phyloP scores from a whole-genome alignment of 2,797 vertebrate species.

The Darevskia mixta region DNA sequence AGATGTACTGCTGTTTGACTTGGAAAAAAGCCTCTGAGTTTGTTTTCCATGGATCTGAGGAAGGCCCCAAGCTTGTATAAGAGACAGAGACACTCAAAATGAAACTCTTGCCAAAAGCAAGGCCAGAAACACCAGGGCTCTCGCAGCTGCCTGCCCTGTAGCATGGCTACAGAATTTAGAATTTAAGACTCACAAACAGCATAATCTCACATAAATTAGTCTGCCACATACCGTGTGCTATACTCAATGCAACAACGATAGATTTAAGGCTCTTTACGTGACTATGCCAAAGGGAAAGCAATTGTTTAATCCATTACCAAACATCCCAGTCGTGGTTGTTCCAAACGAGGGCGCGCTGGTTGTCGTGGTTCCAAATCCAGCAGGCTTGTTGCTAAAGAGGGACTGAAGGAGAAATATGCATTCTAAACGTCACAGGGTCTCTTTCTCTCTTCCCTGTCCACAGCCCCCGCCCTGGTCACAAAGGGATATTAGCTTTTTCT shows the following conservation, averaged over 20 bases:
- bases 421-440: not conserved
- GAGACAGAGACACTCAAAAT: not conserved
- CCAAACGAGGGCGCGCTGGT: slow-evolving; percentile 95
- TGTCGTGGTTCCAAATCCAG: slow-evolving; percentile 92
- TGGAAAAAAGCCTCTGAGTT: not conserved
- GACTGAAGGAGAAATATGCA: slow-evolving; percentile 73
- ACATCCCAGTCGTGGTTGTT: slow-evolving; percentile 87
- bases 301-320: slow-evolving; percentile 87
- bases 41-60: not conserved
- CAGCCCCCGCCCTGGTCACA: not conserved
- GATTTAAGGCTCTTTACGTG: slow-evolving; percentile 34
- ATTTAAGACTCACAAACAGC: slow-evolving; percentile 34
- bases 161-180: slow-evolving; percentile 1
- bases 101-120: not conserved
- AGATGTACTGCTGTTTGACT: not conserved
- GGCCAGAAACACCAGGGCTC: too few relatives aligned
- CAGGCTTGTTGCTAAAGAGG: slow-evolving; percentile 92
- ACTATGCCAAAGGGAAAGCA: slow-evolving; percentile 82
- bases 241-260: slow-evolving; percentile 56
- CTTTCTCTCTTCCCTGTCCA: too few relatives aligned
- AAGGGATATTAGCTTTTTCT: not conserved
- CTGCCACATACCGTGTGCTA: slow-evolving; percentile 57
- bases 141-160: slow-evolving; percentile 10
- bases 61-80: not conserved
- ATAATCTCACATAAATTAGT: not conserved